A percentile compares a stretch with the other conserved stretches of the same genome.
Conservation (phyloP, 1,140 invertebrate species). For the Subanguina moxae region DNA sequence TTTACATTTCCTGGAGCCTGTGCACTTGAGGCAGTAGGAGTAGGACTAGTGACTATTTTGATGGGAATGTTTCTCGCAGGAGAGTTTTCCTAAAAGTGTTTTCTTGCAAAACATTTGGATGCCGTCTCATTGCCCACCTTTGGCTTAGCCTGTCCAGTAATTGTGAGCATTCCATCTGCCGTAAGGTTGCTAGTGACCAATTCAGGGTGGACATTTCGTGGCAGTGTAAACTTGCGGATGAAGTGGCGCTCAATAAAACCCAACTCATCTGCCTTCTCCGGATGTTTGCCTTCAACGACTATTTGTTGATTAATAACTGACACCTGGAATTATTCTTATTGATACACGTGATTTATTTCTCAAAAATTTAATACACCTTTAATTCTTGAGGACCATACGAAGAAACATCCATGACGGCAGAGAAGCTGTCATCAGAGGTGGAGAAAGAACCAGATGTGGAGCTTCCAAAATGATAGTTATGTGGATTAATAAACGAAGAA, state of each 20-base stretch:
- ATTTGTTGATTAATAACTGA: slow-evolving; percentile 40
- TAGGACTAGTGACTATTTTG: slow-evolving; percentile 15
- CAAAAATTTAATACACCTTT: slow-evolving; percentile 20
- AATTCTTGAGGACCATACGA: slow-evolving; percentile 42
- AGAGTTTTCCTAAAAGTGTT: slow-evolving; percentile 15
- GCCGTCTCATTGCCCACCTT: neutral
- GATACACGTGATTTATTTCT: slow-evolving; percentile 8
- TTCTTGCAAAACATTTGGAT: neutral
- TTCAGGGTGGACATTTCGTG: slow-evolving; percentile 36
- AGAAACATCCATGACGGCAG: slow-evolving; percentile 32
- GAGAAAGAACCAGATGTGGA: slow-evolving; percentile 38
- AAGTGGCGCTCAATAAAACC: slow-evolving; percentile 43
- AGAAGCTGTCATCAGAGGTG: slow-evolving; percentile 30
- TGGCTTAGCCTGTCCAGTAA: slow-evolving; percentile 30
- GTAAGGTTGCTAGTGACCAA: slow-evolving; percentile 36
- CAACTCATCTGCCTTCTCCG: slow-evolving; percentile 38
- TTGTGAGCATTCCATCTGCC: slow-evolving; percentile 34
- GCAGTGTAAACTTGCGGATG: slow-evolving; percentile 42
- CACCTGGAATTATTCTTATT: slow-evolving; percentile 18
- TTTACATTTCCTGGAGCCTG: neutral
- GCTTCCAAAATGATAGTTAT: slow-evolving; percentile 47
- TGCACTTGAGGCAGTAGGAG: neutral
- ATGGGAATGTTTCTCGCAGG: slow-evolving; percentile 24
- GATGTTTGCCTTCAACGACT: slow-evolving; percentile 42
- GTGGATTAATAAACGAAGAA: slow-evolving; percentile 39